Conservation (phyloP, 2,113 vertebrate genomes). For the Sphaerodactylus townsendi region DNA sequence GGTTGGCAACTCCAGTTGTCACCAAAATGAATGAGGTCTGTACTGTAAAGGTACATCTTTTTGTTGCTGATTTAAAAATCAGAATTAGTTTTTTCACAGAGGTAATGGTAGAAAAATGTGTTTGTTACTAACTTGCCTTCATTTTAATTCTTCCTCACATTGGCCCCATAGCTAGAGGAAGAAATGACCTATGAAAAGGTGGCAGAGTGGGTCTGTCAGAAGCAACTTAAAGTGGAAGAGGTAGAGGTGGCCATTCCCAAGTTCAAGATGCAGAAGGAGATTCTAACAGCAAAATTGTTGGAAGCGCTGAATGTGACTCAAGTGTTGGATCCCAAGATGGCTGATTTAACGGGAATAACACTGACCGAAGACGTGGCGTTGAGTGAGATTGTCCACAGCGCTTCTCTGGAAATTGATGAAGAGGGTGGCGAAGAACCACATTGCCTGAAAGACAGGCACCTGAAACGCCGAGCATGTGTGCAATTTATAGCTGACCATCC, state of each 20-base stretch:
- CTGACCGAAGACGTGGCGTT: fast-evolving
- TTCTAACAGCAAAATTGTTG: background rate
- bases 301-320: constrained; percentile 29
- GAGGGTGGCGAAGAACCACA: constrained; percentile 32
- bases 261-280: constrained; percentile 32
- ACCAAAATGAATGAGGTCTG: background rate
- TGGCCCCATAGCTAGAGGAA: constrained; percentile 33
- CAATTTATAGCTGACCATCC: constrained; percentile 72
- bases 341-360: constrained; percentile 50
- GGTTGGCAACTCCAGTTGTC: no score
- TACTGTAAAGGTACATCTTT: background rate
- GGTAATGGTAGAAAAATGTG: background rate
- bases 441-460: background rate
- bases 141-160: background rate
- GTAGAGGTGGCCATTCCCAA: background rate
- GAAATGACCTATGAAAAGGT: constrained; percentile 42
- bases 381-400: constrained; percentile 22
- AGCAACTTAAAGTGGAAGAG: fast-evolving
- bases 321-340: background rate
- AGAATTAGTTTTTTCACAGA: no score
- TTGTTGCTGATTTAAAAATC: background rate
- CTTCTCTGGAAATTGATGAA: constrained; percentile 31
- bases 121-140: background rate
- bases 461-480: no score
- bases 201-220: constrained; percentile 5